phyloP scores from a whole-genome alignment of 1,140 invertebrate species.

The Aphidius gifuensis region DNA sequence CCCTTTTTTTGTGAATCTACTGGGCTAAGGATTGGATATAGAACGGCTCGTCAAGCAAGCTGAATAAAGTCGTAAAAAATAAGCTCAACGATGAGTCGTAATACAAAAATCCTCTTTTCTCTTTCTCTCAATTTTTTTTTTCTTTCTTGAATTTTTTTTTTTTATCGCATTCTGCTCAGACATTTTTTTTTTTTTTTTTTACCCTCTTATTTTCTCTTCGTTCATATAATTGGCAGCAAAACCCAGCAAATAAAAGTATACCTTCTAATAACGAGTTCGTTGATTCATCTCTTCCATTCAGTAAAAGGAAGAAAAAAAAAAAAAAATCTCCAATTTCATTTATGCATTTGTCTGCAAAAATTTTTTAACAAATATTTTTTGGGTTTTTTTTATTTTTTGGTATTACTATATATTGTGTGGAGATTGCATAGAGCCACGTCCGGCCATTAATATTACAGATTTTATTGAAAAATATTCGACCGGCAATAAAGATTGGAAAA shows the following conservation, averaged over 20 bases:
- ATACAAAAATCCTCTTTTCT: constrained; percentile 27
- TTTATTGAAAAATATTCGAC: no score
- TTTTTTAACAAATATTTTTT: no score
- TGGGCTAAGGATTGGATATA: constrained; percentile 1
- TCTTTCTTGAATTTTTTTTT: constrained; percentile 18
- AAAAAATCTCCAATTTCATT: no score
- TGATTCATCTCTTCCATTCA: neutral
- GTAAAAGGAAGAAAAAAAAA: no score
- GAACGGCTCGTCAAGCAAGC: constrained; percentile 37
- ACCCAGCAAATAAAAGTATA: constrained; percentile 1
- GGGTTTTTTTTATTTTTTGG: no score
- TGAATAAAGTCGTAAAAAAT: constrained; percentile 50
- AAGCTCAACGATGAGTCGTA: constrained; percentile 46
- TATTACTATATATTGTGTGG: no score
- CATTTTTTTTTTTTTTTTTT: neutral
- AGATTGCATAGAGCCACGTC: no score
- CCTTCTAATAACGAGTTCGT: constrained; percentile 8
- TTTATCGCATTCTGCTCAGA: neutral
- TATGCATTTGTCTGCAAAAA: no score
- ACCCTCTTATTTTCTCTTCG: constrained; percentile 1
- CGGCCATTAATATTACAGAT: no score
- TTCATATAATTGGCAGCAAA: constrained; percentile 5
- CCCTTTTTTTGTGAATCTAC: no score
- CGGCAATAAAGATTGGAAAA: no score
- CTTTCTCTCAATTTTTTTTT: constrained; percentile 19